Percentiles rank a stretch among this genome's conserved stretches.
These are phyloP conservation scores for Sarcophaga rosellei DNA, from an alignment of 2,888 invertebrate genomes.

Conservation along the genomic window DNA sequence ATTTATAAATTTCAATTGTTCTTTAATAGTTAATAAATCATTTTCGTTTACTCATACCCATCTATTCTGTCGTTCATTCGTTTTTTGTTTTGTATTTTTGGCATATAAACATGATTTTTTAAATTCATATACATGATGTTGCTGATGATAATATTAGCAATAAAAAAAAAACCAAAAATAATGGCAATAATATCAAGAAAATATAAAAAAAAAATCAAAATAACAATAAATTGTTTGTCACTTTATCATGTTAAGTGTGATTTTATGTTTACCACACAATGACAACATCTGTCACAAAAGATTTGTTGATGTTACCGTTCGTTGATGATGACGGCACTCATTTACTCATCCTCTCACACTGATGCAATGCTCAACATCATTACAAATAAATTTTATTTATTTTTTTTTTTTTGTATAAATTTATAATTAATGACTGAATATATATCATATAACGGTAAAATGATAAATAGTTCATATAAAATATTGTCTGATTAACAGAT, in stretches of 20 bases:
- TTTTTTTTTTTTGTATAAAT: slow-evolving; percentile 22
- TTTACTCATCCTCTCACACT: no score
- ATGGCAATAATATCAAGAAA: neutral
- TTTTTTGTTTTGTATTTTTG: no score
- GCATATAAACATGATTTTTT: no score
- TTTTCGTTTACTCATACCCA: slow-evolving; percentile 21
- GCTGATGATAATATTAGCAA: neutral
- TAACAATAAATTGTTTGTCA: slow-evolving; percentile 63
- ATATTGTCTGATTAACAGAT: no score
- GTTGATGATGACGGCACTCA: no score
- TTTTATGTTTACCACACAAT: slow-evolving; percentile 67
- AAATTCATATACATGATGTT: no score
- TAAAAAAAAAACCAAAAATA: no score
- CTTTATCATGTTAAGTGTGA: slow-evolving; percentile 66
- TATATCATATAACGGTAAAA: slow-evolving; percentile 2
- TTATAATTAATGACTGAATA: slow-evolving; percentile 49
- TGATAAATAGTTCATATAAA: slow-evolving; percentile 4
- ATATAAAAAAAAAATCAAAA: slow-evolving; percentile 13
- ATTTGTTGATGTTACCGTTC: slow-evolving; percentile 54
- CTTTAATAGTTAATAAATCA: slow-evolving; percentile 64
- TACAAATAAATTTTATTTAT: neutral
- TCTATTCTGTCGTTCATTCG: no score
- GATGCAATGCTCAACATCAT: no score
- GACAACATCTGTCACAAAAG: slow-evolving; percentile 67
- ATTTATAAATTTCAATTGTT: slow-evolving; percentile 52